phyloP scores from a whole-genome alignment of 2,113 vertebrate genomes.

The Oophaga pumilio region DNA sequence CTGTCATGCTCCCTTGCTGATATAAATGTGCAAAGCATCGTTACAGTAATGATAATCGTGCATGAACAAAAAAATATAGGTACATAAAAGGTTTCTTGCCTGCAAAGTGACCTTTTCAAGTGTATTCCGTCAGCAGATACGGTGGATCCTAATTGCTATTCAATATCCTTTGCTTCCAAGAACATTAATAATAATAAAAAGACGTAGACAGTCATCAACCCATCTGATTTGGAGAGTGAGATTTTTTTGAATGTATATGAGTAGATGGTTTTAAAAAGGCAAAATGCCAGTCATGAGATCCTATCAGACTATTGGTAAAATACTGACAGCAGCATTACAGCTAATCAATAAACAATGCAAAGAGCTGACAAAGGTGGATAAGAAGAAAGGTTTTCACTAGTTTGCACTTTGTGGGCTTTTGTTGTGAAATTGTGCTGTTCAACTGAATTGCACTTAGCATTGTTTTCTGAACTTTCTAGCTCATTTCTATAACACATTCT shows the following conservation, averaged over 20 bases:
- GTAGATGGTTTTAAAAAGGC: conserved; percentile 76
- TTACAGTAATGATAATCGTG: conserved; percentile 64
- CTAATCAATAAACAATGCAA: conserved; percentile 75
- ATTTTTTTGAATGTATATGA: conserved; percentile 67
- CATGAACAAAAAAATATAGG: conserved; percentile 62
- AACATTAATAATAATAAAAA: conserved; percentile 73
- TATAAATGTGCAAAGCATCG: conserved; percentile 59
- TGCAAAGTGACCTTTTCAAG: conserved; percentile 77
- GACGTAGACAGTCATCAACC: conserved; percentile 62
- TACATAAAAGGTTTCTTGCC: conserved; percentile 65
- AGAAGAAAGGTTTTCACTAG: conserved; percentile 69
- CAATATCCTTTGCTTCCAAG: conserved; percentile 71
- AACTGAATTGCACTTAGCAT: conserved; percentile 66
- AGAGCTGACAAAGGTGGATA: conserved; percentile 75
- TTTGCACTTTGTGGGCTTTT: conserved; percentile 71
- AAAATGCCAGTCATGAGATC: conserved; percentile 77
- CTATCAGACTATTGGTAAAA: conserved; percentile 72
- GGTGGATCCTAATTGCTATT: conserved; percentile 72
- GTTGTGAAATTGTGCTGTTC: conserved; percentile 69
- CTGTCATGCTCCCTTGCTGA: conserved; percentile 63
- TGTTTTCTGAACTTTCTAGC: conserved; percentile 64
- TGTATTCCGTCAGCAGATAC: conserved; percentile 70
- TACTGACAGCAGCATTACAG: conserved; percentile 77
- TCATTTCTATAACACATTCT: conserved; percentile 58
- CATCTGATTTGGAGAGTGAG: conserved; percentile 67